Conservation (phyloP, 2,888 invertebrate genomes). For the Neuroscelio doddi region DNA sequence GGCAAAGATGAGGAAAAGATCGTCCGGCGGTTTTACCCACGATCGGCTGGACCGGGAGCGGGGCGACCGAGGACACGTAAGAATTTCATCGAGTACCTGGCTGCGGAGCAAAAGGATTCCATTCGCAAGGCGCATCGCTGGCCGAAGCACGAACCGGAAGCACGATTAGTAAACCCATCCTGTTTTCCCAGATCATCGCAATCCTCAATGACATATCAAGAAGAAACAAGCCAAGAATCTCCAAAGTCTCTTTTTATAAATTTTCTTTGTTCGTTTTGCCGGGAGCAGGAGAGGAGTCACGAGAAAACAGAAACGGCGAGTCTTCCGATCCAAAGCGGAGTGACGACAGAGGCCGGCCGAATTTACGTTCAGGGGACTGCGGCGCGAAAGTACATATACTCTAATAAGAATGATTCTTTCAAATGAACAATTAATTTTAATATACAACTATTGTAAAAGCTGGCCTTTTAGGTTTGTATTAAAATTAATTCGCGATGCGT, state of each 20-base stretch:
- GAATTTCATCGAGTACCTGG: conserved; percentile 43
- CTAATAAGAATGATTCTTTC: conserved; percentile 10
- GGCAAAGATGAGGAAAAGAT: conserved; percentile 8
- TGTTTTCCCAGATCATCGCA: conserved; percentile 3
- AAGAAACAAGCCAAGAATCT: conserved; percentile 28
- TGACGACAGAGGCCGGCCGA: too few species aligned
- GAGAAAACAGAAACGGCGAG: neutral
- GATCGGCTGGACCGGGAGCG: conserved; percentile 44
- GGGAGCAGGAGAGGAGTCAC: neutral
- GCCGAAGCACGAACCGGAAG: conserved; percentile 37
- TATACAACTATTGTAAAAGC: conserved; percentile 59
- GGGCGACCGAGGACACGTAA: conserved; percentile 27
- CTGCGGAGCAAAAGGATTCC: conserved; percentile 22
- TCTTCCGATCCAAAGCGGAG: neutral
- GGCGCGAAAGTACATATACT: conserved; percentile 12
- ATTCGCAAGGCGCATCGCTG: conserved; percentile 15
- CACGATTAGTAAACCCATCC: conserved; percentile 20
- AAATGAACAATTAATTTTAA: conserved; percentile 58
- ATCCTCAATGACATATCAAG: conserved; percentile 23
- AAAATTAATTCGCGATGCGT: conserved; percentile 55
- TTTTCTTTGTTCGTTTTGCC: conserved; percentile 16
- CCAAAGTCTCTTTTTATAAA: conserved; percentile 13
- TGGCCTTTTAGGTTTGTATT: conserved; percentile 63
- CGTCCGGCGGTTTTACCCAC: neutral
- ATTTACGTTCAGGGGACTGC: conserved; percentile 1